Percentiles rank a stretch among this genome's conserved stretches.
These are phyloP conservation scores for Psittacula echo DNA, from an alignment of 2,797 vertebrate species.

Conservation along the genomic window DNA sequence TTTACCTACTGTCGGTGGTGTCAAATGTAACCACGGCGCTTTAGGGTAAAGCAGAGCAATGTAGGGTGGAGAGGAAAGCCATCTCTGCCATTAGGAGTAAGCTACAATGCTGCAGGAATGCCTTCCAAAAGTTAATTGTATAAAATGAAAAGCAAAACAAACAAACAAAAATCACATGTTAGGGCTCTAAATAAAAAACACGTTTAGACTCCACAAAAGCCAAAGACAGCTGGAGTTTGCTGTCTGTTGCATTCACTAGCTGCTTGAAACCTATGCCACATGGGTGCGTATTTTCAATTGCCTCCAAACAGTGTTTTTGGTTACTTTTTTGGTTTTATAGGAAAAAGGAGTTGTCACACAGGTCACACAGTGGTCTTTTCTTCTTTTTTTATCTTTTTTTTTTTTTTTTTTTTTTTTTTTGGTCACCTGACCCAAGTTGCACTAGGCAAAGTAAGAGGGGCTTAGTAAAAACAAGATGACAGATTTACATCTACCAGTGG, in stretches of 20 bases:
- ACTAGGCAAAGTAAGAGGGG: background rate
- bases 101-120: background rate
- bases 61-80: constrained; percentile 22
- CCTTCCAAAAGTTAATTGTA: background rate
- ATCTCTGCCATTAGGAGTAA: background rate
- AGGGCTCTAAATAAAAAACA: constrained; percentile 23
- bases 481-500: background rate
- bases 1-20: background rate
- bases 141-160: constrained; percentile 50
- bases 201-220: background rate
- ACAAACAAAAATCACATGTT: constrained; percentile 25
- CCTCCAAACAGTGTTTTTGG: background rate
- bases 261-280: background rate
- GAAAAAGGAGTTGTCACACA: background rate
- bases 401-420: no score
- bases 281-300: background rate
- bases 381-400: no score
- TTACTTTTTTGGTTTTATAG: background rate
- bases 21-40: constrained; percentile 44
- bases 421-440: background rate
- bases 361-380: background rate
- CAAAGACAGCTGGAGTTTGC: background rate
- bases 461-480: background rate
- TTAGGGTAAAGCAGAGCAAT: background rate
- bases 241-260: background rate